phyloP scores from a whole-genome alignment of 2,888 invertebrate genomes.

The Dryocosmus kuriphilus region DNA sequence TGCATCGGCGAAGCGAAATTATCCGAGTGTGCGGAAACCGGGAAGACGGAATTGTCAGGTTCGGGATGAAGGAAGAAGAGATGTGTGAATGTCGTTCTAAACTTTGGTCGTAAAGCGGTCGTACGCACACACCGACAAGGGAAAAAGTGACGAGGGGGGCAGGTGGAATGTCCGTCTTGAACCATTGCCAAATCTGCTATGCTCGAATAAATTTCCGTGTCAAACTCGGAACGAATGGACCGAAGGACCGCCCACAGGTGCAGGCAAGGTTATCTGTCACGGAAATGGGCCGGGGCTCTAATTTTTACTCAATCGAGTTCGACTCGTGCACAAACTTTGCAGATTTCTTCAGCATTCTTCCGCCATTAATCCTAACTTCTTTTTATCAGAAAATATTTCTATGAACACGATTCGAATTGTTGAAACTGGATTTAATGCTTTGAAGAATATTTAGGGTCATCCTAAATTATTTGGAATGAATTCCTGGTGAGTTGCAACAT shows the following conservation, averaged over 20 bases:
- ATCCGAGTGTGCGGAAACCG: background rate
- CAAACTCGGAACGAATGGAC: conserved; percentile 67
- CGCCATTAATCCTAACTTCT: too few relatives aligned
- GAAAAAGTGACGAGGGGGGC: conserved; percentile 44
- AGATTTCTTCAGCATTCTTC: background rate
- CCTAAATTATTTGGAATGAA: too few relatives aligned
- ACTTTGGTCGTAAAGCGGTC: conserved; percentile 74
- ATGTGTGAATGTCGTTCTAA: conserved; percentile 73
- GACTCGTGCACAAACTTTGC: background rate
- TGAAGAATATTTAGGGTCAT: too few relatives aligned
- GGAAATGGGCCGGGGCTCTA: conserved; percentile 57
- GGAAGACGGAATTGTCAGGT: conserved; percentile 45
- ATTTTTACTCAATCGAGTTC: conserved; percentile 54
- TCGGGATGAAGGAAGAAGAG: conserved; percentile 57
- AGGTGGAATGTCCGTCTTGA: conserved; percentile 69
- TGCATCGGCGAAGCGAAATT: background rate
- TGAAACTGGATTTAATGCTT: too few relatives aligned
- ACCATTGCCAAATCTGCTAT: conserved; percentile 76
- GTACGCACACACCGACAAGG: conserved; percentile 42
- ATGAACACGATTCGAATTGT: too few relatives aligned
- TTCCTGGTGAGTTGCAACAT: too few relatives aligned
- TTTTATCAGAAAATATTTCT: too few relatives aligned
- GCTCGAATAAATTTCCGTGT: conserved; percentile 75
- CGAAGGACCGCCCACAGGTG: conserved; percentile 56
- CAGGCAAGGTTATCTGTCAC: conserved; percentile 56